These are phyloP conservation scores for Hypanus sabinus DNA, from an alignment of 2,113 vertebrate genomes.

Conservation along the genomic window DNA sequence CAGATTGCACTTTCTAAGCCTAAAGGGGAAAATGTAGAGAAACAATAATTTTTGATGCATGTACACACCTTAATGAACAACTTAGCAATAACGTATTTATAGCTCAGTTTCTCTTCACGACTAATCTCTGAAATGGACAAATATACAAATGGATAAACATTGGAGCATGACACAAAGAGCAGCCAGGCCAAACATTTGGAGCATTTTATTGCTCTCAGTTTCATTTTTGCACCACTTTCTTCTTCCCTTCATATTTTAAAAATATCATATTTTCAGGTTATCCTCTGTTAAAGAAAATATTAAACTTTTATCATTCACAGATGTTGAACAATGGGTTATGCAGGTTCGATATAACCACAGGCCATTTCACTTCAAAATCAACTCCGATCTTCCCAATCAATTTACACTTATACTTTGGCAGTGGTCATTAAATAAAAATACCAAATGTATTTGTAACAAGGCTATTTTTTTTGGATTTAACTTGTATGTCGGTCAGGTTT, in stretches of 20 bases:
- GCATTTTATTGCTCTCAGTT: not conserved
- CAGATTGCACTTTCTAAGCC: not conserved
- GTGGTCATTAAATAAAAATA: not conserved
- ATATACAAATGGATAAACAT: not conserved
- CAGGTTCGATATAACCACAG: not conserved
- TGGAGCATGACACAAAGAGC: not conserved
- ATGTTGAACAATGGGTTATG: not conserved
- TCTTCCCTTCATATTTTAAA: not conserved
- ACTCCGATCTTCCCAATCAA: not conserved
- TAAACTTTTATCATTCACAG: not conserved
- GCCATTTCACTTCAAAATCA: not conserved
- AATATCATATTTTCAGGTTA: not conserved
- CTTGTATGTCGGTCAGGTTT: not conserved
- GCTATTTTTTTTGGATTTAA: not conserved
- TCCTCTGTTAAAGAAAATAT: not conserved
- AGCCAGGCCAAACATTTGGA: not conserved
- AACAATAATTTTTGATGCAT: conserved; percentile 18
- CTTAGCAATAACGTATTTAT: not conserved
- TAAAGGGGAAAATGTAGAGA: not conserved
- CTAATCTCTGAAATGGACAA: not conserved
- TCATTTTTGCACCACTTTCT: not conserved
- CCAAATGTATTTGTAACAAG: not conserved
- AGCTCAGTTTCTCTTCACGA: not conserved
- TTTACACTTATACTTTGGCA: not conserved
- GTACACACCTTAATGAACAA: not conserved